phyloP scores from a whole-genome alignment of 37 sponge, comb jelly and placozoan species.

The Lycopodina hypogea region DNA sequence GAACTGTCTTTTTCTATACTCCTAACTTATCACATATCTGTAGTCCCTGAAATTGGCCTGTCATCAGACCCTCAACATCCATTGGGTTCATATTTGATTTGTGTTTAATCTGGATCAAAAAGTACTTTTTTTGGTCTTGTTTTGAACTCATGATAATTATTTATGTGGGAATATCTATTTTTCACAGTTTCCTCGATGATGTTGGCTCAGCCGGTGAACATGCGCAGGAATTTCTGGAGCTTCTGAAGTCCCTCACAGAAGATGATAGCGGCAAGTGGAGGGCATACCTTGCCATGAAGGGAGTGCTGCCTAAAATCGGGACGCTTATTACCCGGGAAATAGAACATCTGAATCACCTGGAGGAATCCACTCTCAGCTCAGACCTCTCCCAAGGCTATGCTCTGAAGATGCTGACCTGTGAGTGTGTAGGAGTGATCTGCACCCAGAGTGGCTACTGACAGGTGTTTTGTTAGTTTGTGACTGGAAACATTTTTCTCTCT shows the following conservation, averaged over 20 bases:
- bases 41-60: no score
- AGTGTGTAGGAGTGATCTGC: not conserved
- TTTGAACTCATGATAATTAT: no score
- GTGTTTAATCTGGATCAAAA: no score
- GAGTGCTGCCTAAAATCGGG: conserved; percentile 68
- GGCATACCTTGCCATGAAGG: conserved; percentile 70
- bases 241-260: conserved; percentile 51
- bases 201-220: conserved; percentile 75
- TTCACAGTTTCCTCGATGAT: conserved; percentile 67
- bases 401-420: conserved; percentile 80
- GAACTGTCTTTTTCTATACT: no score
- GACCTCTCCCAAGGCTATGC: conserved; percentile 91
- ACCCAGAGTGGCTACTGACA: not conserved
- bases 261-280: conserved; percentile 61
- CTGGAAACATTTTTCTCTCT: not conserved
- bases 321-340: conserved; percentile 75
- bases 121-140: no score
- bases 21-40: no score
- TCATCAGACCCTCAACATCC: no score
- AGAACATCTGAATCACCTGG: conserved; percentile 52
- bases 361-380: conserved; percentile 81
- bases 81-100: no score
- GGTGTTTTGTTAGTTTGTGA: not conserved
- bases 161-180: no score
- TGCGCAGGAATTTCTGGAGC: conserved; percentile 76